phyloP scores from a whole-genome alignment of 2,888 invertebrate species.

The Drosophila kambysellisi region DNA sequence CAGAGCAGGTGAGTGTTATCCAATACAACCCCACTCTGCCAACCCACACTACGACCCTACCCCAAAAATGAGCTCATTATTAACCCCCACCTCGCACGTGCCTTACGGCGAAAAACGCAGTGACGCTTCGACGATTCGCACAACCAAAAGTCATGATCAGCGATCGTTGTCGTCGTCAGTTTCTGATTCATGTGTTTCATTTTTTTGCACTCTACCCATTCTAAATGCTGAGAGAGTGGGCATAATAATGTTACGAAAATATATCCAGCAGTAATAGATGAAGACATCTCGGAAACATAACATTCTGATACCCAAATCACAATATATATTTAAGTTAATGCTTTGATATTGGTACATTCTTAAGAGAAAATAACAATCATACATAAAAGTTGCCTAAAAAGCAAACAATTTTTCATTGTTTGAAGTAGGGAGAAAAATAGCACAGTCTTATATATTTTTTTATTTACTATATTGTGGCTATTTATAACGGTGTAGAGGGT shows the following conservation, averaged over 20 bases:
- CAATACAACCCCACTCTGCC: background rate
- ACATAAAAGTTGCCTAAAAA: background rate
- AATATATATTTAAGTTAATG: background rate
- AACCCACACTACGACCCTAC: background rate
- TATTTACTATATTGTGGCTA: background rate
- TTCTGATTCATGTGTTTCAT: constrained; percentile 64
- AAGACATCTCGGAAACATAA: background rate
- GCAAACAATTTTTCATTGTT: background rate
- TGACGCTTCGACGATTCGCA: constrained; percentile 63
- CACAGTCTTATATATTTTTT: background rate
- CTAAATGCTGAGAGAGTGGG: background rate
- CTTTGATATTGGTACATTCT: background rate
- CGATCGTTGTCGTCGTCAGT: constrained; percentile 42
- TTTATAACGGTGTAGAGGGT: background rate
- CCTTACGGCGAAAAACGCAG: constrained; percentile 64
- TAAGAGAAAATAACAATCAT: background rate
- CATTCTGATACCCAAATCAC: background rate
- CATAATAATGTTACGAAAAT: background rate
- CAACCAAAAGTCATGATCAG: constrained; percentile 73
- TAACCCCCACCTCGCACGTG: constrained; percentile 64
- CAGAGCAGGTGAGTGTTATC: constrained; percentile 79
- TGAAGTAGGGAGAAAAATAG: background rate
- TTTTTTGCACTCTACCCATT: constrained; percentile 2
- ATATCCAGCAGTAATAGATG: background rate
- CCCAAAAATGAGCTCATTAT: constrained; percentile 62